A percentile compares a stretch with the other conserved stretches of the same genome.
Conservation (phyloP, 2,797 vertebrate species). For the Tokudaia tokunoshimensis region DNA sequence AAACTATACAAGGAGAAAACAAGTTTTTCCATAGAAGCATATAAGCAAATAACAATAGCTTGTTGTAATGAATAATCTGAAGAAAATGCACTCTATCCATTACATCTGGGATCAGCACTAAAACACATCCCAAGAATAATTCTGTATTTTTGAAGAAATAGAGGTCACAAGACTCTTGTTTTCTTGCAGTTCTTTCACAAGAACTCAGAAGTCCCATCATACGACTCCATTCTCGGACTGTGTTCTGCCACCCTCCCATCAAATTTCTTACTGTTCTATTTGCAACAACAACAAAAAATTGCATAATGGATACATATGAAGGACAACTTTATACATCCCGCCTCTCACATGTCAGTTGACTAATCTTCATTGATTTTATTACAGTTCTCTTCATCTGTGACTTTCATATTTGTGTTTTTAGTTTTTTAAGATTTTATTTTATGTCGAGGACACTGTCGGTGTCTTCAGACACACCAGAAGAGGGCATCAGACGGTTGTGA, state of each 20-base stretch:
- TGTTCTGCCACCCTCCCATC: background rate
- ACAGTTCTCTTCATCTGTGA: background rate
- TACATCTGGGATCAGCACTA: background rate
- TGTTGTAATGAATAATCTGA: background rate
- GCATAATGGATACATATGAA: background rate
- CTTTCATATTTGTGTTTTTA: constrained; percentile 18
- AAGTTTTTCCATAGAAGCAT: background rate
- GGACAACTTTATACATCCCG: background rate
- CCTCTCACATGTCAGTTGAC: background rate
- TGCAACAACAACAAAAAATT: background rate
- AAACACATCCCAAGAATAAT: background rate
- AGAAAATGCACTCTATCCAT: background rate
- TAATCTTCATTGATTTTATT: constrained; percentile 32
- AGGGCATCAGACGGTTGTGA: background rate
- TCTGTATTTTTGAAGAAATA: background rate
- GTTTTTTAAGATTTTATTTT: background rate
- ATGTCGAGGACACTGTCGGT: background rate
- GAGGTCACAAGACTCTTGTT: background rate
- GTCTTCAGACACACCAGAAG: background rate
- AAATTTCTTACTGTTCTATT: background rate
- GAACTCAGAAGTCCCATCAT: background rate
- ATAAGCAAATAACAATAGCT: background rate
- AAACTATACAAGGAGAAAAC: background rate
- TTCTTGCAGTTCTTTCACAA: background rate
- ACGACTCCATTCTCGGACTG: background rate